phyloP scores from a whole-genome alignment of 2,797 vertebrate species.

The Dendrocincla fuliginosa region DNA sequence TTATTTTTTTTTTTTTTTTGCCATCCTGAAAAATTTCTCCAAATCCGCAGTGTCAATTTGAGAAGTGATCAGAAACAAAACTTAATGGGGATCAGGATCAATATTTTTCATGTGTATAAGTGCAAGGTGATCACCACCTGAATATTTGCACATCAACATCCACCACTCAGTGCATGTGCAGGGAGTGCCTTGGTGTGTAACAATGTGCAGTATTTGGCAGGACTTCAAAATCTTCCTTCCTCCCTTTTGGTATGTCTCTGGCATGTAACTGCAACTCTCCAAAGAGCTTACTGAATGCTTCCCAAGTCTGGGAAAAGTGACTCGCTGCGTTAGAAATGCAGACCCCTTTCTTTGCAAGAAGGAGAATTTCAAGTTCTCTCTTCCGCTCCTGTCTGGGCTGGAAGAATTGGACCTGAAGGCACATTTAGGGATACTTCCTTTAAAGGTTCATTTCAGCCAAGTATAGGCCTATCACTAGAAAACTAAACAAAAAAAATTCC shows the following conservation, averaged over 20 bases:
- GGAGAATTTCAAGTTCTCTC: background rate
- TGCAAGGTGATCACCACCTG: background rate
- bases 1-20: background rate
- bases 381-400: background rate
- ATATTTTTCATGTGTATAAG: rapidly evolving
- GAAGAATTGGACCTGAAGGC: background rate
- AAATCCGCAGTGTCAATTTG: rapidly evolving
- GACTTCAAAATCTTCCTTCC: slow-evolving; percentile 16
- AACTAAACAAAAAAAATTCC: background rate
- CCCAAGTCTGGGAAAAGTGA: slow-evolving; percentile 47
- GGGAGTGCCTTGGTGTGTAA: background rate
- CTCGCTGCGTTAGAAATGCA: background rate
- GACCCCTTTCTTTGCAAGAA: background rate
- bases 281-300: background rate
- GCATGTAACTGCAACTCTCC: slow-evolving; percentile 3
- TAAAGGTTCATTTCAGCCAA: background rate
- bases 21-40: background rate
- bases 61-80: background rate
- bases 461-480: background rate
- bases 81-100: no score
- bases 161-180: background rate
- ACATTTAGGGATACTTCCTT: background rate
- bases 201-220: background rate
- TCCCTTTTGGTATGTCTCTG: background rate
- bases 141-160: background rate